Conservation (phyloP, 2,797 vertebrate genomes). For the Leptatherina wallacei region DNA sequence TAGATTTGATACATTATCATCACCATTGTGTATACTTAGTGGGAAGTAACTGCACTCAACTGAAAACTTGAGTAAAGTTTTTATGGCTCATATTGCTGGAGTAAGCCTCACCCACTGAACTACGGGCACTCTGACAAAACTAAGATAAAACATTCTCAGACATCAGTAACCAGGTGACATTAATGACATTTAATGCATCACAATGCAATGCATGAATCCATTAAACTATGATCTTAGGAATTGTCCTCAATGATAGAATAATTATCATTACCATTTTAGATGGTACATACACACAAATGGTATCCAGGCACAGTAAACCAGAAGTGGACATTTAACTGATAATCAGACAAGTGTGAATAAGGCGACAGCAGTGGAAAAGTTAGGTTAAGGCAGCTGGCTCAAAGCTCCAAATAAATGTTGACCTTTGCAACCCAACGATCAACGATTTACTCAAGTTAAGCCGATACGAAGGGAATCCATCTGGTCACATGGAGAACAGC, state of each 20-base stretch:
- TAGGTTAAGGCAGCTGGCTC: background rate
- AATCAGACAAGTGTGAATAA: background rate
- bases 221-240: no score
- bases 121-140: background rate
- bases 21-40: slow-evolving; percentile 1
- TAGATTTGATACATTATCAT: background rate
- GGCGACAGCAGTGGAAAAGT: background rate
- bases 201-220: no score
- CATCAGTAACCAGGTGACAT: background rate
- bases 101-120: background rate
- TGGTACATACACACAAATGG: background rate
- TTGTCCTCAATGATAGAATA: background rate
- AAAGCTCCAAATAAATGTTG: background rate
- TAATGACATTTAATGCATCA: no score
- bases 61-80: slow-evolving; percentile 40
- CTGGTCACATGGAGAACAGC: background rate
- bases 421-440: background rate
- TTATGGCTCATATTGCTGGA: slow-evolving; percentile 36
- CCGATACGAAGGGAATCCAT: background rate
- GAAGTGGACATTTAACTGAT: no score
- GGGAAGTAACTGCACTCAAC: slow-evolving; percentile 6
- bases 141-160: slow-evolving; percentile 9
- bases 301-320: background rate
- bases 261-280: background rate
- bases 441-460: background rate